Percentiles rank a stretch among this genome's conserved stretches.
These are phyloP conservation scores for Perca fluviatilis DNA, from an alignment of 2,113 vertebrate genomes.

Conservation along the genomic window DNA sequence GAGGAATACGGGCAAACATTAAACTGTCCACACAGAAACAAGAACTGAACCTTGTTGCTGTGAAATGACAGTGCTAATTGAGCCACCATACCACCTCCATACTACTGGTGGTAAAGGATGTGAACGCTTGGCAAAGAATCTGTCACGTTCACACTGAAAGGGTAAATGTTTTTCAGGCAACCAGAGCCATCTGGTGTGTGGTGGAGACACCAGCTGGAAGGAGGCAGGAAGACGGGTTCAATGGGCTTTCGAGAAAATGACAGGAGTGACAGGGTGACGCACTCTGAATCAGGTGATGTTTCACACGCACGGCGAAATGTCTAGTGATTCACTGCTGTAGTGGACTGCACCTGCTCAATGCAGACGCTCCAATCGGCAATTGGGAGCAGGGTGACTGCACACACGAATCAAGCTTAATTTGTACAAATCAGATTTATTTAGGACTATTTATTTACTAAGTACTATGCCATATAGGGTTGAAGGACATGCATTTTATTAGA, in stretches of 20 bases:
- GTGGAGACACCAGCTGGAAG: slow-evolving; percentile 74
- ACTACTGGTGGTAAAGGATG: slow-evolving; percentile 49
- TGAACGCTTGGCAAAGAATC: slow-evolving; percentile 54
- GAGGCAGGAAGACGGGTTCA: slow-evolving; percentile 64
- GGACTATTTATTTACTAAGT: not conserved
- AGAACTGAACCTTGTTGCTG: slow-evolving; percentile 35
- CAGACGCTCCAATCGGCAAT: slow-evolving; percentile 5
- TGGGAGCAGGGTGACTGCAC: not conserved
- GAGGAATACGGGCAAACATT: slow-evolving; percentile 17
- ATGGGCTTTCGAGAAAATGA: slow-evolving; percentile 51
- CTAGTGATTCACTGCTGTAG: slow-evolving; percentile 44
- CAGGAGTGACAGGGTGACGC: slow-evolving; percentile 43
- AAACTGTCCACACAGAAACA: slow-evolving; percentile 30
- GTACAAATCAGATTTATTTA: not conserved
- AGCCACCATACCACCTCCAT: slow-evolving; percentile 56
- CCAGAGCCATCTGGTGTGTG: slow-evolving; percentile 76
- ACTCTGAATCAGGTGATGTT: slow-evolving; percentile 55
- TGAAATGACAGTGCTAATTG: slow-evolving; percentile 51
- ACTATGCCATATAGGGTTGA: no score
- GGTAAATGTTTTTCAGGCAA: slow-evolving; percentile 68
- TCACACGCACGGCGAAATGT: slow-evolving; percentile 45
- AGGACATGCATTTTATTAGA: not conserved
- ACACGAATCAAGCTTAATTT: slow-evolving; percentile 6
- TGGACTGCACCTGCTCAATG: slow-evolving; percentile 31
- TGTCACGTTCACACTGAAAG: slow-evolving; percentile 72